Percentiles rank a stretch among this genome's conserved stretches.
Conservation (phyloP, 2,797 vertebrate genomes). For the Chrosomus eos region DNA sequence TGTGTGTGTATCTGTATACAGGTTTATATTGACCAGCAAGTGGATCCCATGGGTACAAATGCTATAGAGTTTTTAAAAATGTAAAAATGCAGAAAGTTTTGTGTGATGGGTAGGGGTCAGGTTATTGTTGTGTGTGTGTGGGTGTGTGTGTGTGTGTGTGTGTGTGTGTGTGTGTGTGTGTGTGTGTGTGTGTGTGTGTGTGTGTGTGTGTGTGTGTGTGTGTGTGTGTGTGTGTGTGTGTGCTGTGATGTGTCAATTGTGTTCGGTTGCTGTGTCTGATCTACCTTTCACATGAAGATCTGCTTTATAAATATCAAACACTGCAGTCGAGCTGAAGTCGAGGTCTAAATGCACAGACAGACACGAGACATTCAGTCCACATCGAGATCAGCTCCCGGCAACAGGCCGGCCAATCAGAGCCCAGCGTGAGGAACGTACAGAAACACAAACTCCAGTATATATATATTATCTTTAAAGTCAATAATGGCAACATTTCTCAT, state of each 20-base stretch:
- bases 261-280: too few relatives aligned
- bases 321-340: constrained; percentile 76
- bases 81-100: too few relatives aligned
- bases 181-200: background rate
- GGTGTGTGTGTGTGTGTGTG: background rate
- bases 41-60: too few relatives aligned
- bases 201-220: background rate
- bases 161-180: background rate
- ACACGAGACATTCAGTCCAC: constrained; percentile 78
- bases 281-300: constrained; percentile 75
- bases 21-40: too few relatives aligned
- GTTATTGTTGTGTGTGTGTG: background rate
- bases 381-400: constrained; percentile 81
- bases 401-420: constrained; percentile 79
- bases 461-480: too few relatives aligned
- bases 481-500: too few relatives aligned
- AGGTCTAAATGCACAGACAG: constrained; percentile 75
- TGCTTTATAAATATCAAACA: constrained; percentile 84
- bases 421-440: too few relatives aligned
- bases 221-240: background rate
- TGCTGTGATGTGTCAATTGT: too few relatives aligned
- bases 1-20: background rate
- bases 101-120: too few relatives aligned
- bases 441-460: background rate
- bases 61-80: too few relatives aligned